Conservation (phyloP, 2,797 vertebrate genomes). For the Ambastaia sidthimunki region DNA sequence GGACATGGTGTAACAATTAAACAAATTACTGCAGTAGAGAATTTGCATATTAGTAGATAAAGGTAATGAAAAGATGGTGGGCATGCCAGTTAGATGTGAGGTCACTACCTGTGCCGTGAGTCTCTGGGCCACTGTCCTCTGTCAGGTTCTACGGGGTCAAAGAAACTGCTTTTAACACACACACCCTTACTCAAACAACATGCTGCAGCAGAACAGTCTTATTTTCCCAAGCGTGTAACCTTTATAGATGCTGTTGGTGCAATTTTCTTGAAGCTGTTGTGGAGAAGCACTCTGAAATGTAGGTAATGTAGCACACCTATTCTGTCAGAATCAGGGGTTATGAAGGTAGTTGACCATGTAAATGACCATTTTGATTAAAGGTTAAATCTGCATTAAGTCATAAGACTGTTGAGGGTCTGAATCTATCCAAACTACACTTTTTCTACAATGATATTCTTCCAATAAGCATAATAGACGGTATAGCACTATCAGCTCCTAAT, state of each 20-base stretch:
- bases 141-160: constrained; percentile 88
- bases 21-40: background rate
- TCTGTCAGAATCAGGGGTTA: constrained; percentile 27
- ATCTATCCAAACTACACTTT: background rate
- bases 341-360: constrained; percentile 16
- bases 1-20: background rate
- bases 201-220: constrained; percentile 43
- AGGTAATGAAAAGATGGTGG: background rate
- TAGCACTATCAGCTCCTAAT: background rate
- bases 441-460: background rate
- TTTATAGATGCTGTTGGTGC: constrained; percentile 45
- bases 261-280: constrained; percentile 7
- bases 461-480: background rate
- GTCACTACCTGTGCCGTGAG: constrained; percentile 90
- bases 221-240: constrained; percentile 49
- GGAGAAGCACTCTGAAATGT: constrained; percentile 32
- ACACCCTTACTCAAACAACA: constrained; percentile 24
- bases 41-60: constrained; percentile 4
- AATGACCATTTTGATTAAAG: background rate
- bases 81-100: background rate
- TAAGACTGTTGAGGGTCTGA: background rate
- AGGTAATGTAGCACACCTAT: constrained; percentile 16
- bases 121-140: constrained; percentile 92
- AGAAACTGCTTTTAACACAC: constrained; percentile 42
- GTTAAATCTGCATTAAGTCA: background rate